Evolutionary conservation across 2,113 vertebrate genomes (phyloP), one percentile per base, ranked within the genome.

Genomic region (Oncorhynchus nerka): DNA sequence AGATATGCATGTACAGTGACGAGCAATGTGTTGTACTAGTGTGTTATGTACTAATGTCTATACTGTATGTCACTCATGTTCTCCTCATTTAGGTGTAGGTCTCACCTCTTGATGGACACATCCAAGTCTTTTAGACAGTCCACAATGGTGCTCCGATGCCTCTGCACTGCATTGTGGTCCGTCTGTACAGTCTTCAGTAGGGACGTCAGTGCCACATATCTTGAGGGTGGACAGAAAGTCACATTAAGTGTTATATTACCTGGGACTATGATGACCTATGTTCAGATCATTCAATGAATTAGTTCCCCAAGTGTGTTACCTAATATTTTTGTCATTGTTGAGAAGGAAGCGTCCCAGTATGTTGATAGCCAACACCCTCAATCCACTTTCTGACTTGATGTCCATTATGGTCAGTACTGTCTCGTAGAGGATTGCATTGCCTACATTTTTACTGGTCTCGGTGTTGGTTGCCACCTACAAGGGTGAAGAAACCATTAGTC

Each of bases 361-460:
- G 90, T 99, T 99, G 89, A 99, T 99, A 85, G 98, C 98, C 93
- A 99, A 95, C 84, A 98, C 98, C 98, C 98, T 93, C 78, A 99
- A 87, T 84, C 98, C 98, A 85, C 98, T 99, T 91, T 99, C 97
- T 77, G 97, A 99, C 89, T 99, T 99, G 92, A 99, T 99, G 92
- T 99, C 98, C 98, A 99, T 99, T 89, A 99, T 99, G 62, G 98
- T 99, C 89, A 99, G 92, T 76, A 99, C 98, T 0, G 98, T 99
- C 94, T 99, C 98, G 81, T 99, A 99, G 75, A 99, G 95, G 91
- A 99, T 99, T 84, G 98, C 98, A 83, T 99, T 99, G 86, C 98
- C 98, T 90, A 99, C 98, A 30, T 99, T 99, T 97, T 99, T 99
- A 96, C 98, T 99, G 2, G 98, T 99, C 90, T 99, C 98, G 65